These are phyloP conservation scores for Drosophila anomalata DNA, from an alignment of 2,888 invertebrate species.

Conservation along the genomic window DNA sequence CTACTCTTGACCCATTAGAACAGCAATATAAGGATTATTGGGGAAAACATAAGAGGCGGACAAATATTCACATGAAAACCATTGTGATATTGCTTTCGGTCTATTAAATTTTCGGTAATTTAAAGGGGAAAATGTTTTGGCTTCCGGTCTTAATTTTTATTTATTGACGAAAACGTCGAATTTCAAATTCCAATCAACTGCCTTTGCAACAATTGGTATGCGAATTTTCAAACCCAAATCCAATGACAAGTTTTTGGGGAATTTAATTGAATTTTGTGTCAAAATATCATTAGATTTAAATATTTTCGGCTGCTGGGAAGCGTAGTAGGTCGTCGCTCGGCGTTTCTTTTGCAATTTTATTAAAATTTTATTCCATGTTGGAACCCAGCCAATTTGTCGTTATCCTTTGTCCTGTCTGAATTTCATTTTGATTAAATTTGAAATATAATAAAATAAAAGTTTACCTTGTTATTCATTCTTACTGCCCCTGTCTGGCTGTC, in stretches of 20 bases:
- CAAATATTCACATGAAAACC: background rate
- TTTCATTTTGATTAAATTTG: conserved; percentile 68
- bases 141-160: conserved; percentile 2
- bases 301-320: conserved; percentile 27
- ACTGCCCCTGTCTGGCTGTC: background rate
- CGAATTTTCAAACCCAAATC: conserved; percentile 13
- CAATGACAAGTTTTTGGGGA: conserved; percentile 38
- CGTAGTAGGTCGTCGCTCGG: conserved; percentile 3
- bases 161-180: background rate
- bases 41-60: background rate
- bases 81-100: background rate
- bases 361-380: conserved; percentile 52
- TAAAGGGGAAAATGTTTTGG: background rate
- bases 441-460: conserved; percentile 40
- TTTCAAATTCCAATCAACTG: conserved; percentile 3
- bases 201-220: conserved; percentile 4
- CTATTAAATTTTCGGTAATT: background rate
- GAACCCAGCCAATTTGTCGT: conserved; percentile 43
- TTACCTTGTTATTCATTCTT: conserved; percentile 13
- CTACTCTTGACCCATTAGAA: background rate
- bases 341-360: conserved; percentile 34
- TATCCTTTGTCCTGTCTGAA: conserved; percentile 44
- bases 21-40: background rate
- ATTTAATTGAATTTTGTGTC: conserved; percentile 71
- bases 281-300: conserved; percentile 50